Base-by-base conservation (phyloP, 2,888 invertebrate species). In the Pandemis cinnamomeana region DNA sequence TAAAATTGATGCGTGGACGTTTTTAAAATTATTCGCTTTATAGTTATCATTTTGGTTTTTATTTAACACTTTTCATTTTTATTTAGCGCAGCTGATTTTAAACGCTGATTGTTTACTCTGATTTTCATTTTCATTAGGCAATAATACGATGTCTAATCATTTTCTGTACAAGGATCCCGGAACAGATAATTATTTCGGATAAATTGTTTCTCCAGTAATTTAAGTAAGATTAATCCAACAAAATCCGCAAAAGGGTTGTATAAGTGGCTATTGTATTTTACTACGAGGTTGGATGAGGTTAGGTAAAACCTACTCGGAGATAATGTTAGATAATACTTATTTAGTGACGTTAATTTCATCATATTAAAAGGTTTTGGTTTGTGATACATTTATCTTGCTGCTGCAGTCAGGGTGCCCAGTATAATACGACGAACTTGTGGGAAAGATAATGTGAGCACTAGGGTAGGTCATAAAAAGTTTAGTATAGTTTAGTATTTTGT, bases 201-300 rank as follows among this genome's bases (percentile, higher is more conserved):
- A n/a, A 51, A 48, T 66, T 51, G 51, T 66, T 66, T 51, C 48
- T n/a, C 48, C 15, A 7, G 36, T 51, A 66, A 66, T 66, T 66
- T 48, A 61, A 51, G 70, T 51, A 70, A n/a, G 62, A 67, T 67
- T 51, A 51, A 67, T 67, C 66, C 66, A 42, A 15, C 62, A 51
- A 36, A 53, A 70, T 62, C 70, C 70, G 70, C 70, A 63, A 41
- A 71, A 71, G 51, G 70, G 70, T 71, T 53, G 27, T 36, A 36
- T 36, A 64, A 64, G 46, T 64, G 64, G 1, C 51, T 51, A 66
- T 67, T 53, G 41, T 53, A 53, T 53, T 67, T 36, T 53, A 41
- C 51, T 53, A 53, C 10, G 53, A 41, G 67, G n/a, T 11, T 42
- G 66, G 41, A 15, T 36, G 63, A 48, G 53, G 15, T 67, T 42